A percentile compares a stretch with the other conserved stretches of the same genome.
phyloP scores from a whole-genome alignment of 2,888 invertebrate species.

The Drosophila austrosaltans region DNA sequence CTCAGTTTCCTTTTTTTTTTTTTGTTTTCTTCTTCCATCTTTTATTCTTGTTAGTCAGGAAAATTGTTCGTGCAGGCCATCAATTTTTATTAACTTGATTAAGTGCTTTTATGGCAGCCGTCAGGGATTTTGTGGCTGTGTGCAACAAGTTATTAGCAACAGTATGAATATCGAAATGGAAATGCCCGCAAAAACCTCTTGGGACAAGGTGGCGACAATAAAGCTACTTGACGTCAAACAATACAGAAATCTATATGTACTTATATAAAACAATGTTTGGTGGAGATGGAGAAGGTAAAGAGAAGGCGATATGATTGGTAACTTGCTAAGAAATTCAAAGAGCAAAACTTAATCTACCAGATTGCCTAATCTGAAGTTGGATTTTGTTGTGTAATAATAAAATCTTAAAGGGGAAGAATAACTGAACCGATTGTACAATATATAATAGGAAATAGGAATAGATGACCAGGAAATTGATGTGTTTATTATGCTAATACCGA shows the following conservation, averaged over 20 bases:
- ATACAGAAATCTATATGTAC: constrained; percentile 1
- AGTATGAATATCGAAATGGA: constrained; percentile 46
- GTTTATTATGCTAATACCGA: no score
- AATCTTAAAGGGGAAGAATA: no score
- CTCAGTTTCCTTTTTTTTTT: no score
- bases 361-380: no score
- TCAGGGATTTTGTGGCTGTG: constrained; percentile 36
- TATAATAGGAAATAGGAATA: no score
- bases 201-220: constrained; percentile 14
- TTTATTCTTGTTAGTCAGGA: constrained; percentile 19
- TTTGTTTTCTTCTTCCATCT: not conserved
- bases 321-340: no score
- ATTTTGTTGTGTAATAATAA: no score
- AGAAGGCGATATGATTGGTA: not conserved
- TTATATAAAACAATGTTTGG: not conserved
- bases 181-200: constrained; percentile 5
- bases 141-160: constrained; percentile 54
- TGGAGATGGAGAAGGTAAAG: not conserved
- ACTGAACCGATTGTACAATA: no score
- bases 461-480: no score
- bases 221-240: constrained; percentile 23
- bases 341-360: no score
- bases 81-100: constrained; percentile 58
- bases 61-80: constrained; percentile 50
- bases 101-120: constrained; percentile 53